phyloP scores from a whole-genome alignment of 2,797 vertebrate genomes.

The Enoplosus armatus region DNA sequence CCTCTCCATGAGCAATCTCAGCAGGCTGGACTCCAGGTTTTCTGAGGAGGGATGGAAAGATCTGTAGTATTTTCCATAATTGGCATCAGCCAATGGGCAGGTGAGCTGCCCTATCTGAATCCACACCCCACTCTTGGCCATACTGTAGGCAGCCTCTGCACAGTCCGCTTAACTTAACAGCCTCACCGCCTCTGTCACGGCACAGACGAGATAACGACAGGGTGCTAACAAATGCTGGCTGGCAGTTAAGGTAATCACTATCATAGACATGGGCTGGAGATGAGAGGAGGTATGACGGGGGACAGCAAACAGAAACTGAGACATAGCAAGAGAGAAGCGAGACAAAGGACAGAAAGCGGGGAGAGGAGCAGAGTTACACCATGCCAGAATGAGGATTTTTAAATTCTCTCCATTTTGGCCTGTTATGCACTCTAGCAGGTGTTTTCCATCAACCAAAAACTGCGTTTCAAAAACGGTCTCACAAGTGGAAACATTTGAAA shows the following conservation, averaged over 20 bases:
- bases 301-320: slow-evolving; percentile 39
- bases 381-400: neutral
- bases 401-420: neutral
- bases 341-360: neutral
- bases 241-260: slow-evolving; percentile 73
- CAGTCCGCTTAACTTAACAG: slow-evolving; percentile 10
- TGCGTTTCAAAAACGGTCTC: neutral
- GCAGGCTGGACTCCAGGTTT: slow-evolving; percentile 24
- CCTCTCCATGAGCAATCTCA: slow-evolving; percentile 14
- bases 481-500: slow-evolving; percentile 7
- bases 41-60: slow-evolving; percentile 8
- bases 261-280: slow-evolving; percentile 64
- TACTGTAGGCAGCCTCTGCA: neutral
- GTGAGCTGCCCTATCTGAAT: slow-evolving; percentile 4
- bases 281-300: slow-evolving; percentile 31
- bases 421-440: neutral
- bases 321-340: neutral
- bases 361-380: neutral
- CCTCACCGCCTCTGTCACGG: slow-evolving; percentile 34
- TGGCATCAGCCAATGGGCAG: slow-evolving; percentile 24
- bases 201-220: slow-evolving; percentile 70
- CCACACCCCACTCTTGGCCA: slow-evolving; percentile 10
- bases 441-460: neutral
- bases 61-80: slow-evolving; percentile 37
- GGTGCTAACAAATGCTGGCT: slow-evolving; percentile 71